Evolutionary conservation across 2,888 invertebrate species (phyloP), one percentile per base, ranked within the genome.

Genomic region (Ommatoiulus sabulosus): DNA sequence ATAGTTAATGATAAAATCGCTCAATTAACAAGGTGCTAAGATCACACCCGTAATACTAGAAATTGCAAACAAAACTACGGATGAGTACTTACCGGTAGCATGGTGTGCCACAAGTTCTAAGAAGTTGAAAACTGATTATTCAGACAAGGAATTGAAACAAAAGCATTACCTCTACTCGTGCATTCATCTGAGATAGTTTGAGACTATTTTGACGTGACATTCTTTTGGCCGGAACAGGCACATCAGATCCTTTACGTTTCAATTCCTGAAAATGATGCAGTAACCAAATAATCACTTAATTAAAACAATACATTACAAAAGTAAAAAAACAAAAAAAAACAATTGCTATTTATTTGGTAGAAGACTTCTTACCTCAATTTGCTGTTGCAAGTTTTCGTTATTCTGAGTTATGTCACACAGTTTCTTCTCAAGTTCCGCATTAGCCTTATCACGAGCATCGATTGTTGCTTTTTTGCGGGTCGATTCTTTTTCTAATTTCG

Each of bases 141-240:
- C 2, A 35, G 35, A 35, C 80, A 7, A 80, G 80, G 20, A 24
- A 24, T 44, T 5, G 12, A 44, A 84, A 89, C 35, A 20, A 89
- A 24, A 12, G 72, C 44, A 57, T 88, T 80, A 72, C 88, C 90
- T 87, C 20, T 46, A 84, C 15, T 80, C 84, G 44, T n/a, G 46
- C 84, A 43, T 7, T 43, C 24, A n/a, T 17, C n/a, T 87, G 24
- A 46, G 35, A 5, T 15, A 46, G 44, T 48, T 48, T 87, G 6
- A 44, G 6, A 48, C 24, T 48, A 48, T 52, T 4, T 10, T 35
- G 43, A 17, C 84, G 15, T 5, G 84, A 84, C 43, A 84, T 6
- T 10, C 44, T 84, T 24, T 35, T 84, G 44, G 84, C 4, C 4
- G 63, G 63, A n/a, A 63, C 63, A 6, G 63, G 63, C 20, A n/a